Percentiles rank a stretch among this genome's conserved stretches.
Evolutionary conservation across 2,113 vertebrate genomes (phyloP).

Genomic region (Myocastor coypus): DNA sequence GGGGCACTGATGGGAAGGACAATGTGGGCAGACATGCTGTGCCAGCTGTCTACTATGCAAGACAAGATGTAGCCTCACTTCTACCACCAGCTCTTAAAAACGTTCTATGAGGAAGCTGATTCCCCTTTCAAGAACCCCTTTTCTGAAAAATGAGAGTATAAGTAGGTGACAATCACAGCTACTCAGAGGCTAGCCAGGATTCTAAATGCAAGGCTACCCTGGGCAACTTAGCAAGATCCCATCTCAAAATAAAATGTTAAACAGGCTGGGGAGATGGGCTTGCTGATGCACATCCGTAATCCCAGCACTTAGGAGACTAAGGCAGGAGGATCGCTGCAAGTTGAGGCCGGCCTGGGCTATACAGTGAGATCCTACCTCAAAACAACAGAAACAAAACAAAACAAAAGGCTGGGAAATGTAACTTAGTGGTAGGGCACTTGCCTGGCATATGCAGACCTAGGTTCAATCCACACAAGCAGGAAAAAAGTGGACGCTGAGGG

Average conservation of each 20-base stretch:
- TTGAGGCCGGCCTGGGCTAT: background rate
- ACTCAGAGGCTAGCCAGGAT: background rate
- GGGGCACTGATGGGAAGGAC: no score
- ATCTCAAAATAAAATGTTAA: background rate
- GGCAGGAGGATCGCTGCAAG: no score
- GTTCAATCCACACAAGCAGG: background rate
- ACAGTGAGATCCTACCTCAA: no score
- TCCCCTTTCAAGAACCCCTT: background rate
- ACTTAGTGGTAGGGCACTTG: no score
- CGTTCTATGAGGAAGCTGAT: background rate
- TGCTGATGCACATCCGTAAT: no score
- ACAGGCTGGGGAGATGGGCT: no score
- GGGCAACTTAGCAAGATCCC: background rate
- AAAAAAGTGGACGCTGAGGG: background rate
- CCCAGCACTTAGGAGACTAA: no score
- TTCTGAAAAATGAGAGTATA: constrained; percentile 16
- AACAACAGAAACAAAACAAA: no score
- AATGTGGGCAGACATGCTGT: no score
- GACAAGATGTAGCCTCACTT: background rate
- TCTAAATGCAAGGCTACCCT: background rate
- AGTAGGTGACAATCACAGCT: background rate
- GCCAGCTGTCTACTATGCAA: background rate
- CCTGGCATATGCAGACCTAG: background rate
- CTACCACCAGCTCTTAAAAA: constrained; percentile 29
- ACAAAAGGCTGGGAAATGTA: no score